phyloP scores from a whole-genome alignment of 1,140 invertebrate genomes.

The Drosophila ohnishii region DNA sequence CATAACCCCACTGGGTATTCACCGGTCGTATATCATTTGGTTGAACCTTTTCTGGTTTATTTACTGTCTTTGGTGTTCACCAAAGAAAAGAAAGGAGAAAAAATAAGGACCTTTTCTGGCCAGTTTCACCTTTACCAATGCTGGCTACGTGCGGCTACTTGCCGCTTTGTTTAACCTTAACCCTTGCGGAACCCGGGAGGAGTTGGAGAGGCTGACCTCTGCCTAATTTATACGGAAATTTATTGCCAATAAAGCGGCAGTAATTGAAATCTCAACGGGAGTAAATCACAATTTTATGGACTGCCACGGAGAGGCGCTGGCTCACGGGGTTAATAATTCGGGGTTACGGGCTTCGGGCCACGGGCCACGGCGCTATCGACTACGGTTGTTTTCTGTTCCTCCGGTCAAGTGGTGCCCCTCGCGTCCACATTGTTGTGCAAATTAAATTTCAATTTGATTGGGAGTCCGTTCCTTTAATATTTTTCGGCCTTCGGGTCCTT shows the following conservation, averaged over 20 bases:
- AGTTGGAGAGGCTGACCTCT: slow-evolving; percentile 19
- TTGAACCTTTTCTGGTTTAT: slow-evolving; percentile 1
- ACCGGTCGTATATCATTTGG: neutral
- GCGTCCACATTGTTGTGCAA: slow-evolving; percentile 63
- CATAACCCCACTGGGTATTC: slow-evolving; percentile 1
- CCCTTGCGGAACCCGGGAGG: slow-evolving; percentile 26
- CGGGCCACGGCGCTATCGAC: neutral
- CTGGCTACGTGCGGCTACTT: slow-evolving; percentile 42
- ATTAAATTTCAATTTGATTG: slow-evolving; percentile 80
- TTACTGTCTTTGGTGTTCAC: slow-evolving; percentile 25
- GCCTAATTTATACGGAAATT: slow-evolving; percentile 79
- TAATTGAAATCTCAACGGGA: slow-evolving; percentile 79
- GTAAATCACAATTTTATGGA: slow-evolving; percentile 81
- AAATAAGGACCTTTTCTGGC: slow-evolving; percentile 22
- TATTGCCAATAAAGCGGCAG: slow-evolving; percentile 80
- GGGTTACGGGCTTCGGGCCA: neutral
- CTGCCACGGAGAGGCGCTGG: slow-evolving; percentile 44
- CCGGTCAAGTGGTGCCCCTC: slow-evolving; percentile 25
- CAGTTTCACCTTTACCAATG: slow-evolving; percentile 29
- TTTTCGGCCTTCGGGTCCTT: neutral
- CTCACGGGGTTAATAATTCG: slow-evolving; percentile 64
- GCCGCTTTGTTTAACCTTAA: slow-evolving; percentile 51
- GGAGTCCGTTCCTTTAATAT: slow-evolving; percentile 41
- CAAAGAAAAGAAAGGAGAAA: neutral
- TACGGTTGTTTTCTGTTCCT: slow-evolving; percentile 36